Conservation (phyloP, 2,888 invertebrate species). For the Linnaemya vulpina region DNA sequence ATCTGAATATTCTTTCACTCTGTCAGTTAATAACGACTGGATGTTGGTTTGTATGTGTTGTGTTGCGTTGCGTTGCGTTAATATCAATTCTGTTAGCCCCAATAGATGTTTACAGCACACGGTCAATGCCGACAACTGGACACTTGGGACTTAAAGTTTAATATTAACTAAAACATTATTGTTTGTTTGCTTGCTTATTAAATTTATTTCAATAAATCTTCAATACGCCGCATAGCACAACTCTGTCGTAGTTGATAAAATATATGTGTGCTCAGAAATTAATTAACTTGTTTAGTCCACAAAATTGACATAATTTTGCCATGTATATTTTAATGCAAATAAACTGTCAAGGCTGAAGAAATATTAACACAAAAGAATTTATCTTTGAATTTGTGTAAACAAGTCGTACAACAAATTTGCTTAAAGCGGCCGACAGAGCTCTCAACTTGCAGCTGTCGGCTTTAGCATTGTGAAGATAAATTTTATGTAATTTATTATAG, state of each 20-base stretch:
- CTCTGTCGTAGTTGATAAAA: not conserved
- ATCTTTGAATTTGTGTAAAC: not conserved
- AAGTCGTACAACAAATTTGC: not conserved
- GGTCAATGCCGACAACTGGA: slow-evolving; percentile 3
- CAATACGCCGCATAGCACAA: not conserved
- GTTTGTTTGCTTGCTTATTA: not conserved
- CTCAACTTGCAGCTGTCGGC: too few species aligned
- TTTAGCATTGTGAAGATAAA: too few species aligned
- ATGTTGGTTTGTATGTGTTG: not conserved
- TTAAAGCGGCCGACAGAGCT: too few species aligned
- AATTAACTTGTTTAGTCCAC: not conserved
- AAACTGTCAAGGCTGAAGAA: slow-evolving; percentile 11
- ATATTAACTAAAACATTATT: not conserved
- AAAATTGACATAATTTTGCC: not conserved
- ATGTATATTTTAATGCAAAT: not conserved
- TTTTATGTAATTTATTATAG: too few species aligned
- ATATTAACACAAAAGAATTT: not conserved
- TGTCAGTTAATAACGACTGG: not conserved
- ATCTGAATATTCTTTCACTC: not conserved
- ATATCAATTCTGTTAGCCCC: not conserved
- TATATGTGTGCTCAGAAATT: not conserved
- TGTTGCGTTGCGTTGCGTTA: not conserved
- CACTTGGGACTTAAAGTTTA: not conserved
- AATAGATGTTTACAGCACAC: not conserved
- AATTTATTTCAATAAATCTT: slow-evolving; percentile 6